Conservation (phyloP, 2,113 vertebrate species). For the Amazona vittata region DNA sequence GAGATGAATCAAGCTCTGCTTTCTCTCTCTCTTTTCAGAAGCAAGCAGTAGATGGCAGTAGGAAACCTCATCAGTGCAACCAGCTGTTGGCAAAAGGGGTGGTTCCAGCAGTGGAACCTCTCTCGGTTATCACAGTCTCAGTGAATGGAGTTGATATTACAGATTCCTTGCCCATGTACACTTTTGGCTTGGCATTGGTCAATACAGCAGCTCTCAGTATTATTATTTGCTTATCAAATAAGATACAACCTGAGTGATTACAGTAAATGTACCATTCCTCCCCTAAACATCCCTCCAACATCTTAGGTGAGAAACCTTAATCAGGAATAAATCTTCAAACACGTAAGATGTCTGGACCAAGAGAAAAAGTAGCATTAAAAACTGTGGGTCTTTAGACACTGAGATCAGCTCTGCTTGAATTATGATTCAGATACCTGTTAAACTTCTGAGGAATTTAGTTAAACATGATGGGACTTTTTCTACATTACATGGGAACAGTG, state of each 20-base stretch:
- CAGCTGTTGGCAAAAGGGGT: background rate
- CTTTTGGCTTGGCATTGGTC: background rate
- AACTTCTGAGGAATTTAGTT: background rate
- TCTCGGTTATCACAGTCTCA: background rate
- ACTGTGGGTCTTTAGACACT: background rate
- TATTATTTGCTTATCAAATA: background rate
- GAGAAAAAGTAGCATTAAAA: background rate
- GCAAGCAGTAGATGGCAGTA: constrained; percentile 67
- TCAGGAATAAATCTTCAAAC: background rate
- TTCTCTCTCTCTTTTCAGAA: background rate
- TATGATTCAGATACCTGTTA: background rate
- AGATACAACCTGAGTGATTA: background rate
- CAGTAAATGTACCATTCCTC: background rate
- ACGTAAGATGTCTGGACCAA: background rate
- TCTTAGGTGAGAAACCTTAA: background rate
- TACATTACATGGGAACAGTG: background rate
- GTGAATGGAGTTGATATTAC: background rate
- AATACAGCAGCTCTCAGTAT: background rate
- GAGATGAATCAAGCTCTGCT: background rate
- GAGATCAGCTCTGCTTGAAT: background rate
- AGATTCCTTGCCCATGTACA: background rate
- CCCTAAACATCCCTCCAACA: background rate
- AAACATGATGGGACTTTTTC: background rate
- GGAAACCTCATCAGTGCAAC: background rate
- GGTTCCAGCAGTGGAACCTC: background rate